phyloP scores from a whole-genome alignment of 2,888 invertebrate species.

The Smittia aterrima region DNA sequence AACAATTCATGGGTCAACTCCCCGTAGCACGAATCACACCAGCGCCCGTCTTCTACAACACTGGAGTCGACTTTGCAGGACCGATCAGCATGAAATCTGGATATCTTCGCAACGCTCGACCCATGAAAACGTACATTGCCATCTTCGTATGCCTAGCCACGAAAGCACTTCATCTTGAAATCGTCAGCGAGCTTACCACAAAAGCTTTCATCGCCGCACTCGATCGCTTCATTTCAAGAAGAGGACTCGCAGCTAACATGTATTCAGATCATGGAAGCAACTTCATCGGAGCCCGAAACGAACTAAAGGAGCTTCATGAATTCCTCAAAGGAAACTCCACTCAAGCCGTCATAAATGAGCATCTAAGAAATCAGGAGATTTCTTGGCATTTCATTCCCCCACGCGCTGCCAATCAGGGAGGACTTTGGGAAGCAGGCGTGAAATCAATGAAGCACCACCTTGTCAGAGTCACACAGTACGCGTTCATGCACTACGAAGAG shows the following conservation, averaged over 20 bases:
- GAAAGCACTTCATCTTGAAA: slow-evolving; percentile 45
- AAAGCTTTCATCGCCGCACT: slow-evolving; percentile 46
- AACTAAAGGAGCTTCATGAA: slow-evolving; percentile 40
- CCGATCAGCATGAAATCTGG: slow-evolving; percentile 43
- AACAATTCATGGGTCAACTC: slow-evolving; percentile 46
- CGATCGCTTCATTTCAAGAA: slow-evolving; percentile 45
- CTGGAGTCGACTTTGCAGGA: slow-evolving; percentile 44
- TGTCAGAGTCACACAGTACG: slow-evolving; percentile 45
- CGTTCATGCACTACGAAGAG: slow-evolving; percentile 47
- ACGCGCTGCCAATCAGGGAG: slow-evolving; percentile 48
- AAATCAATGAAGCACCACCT: slow-evolving; percentile 48
- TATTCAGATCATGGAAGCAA: slow-evolving; percentile 48
- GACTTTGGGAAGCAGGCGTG: slow-evolving; percentile 49
- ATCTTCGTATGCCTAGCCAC: slow-evolving; percentile 46
- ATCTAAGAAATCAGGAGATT: slow-evolving; percentile 42
- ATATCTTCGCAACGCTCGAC: slow-evolving; percentile 43
- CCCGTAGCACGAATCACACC: slow-evolving; percentile 44
- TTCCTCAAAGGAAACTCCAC: slow-evolving; percentile 46
- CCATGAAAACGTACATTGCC: slow-evolving; percentile 45
- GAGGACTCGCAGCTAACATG: slow-evolving; percentile 45
- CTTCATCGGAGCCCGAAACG: slow-evolving; percentile 46
- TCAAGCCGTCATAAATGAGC: slow-evolving; percentile 40
- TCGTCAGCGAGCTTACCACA: slow-evolving; percentile 43
- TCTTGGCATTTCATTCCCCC: slow-evolving; percentile 49
- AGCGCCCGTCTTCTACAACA: slow-evolving; percentile 44